Percentiles rank a stretch among this genome's conserved stretches.
phyloP scores from a whole-genome alignment of 2,113 vertebrate genomes.

The Anthoscopus minutus region DNA sequence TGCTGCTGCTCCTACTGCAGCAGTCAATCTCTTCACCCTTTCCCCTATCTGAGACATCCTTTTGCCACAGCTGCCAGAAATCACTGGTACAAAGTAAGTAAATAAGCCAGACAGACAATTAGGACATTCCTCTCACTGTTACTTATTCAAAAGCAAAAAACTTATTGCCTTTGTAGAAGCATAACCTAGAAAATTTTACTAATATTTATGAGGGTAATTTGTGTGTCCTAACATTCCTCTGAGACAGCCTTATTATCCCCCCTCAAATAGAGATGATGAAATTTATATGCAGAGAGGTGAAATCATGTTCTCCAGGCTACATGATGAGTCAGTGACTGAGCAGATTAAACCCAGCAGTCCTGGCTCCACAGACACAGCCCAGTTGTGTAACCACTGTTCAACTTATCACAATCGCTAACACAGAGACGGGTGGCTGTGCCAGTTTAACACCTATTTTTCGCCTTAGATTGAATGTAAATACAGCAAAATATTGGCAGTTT shows the following conservation, averaged over 20 bases:
- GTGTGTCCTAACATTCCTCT: neutral
- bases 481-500: neutral
- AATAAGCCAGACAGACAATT: constrained; percentile 4
- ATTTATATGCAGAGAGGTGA: neutral
- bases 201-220: neutral
- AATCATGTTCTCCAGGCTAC: neutral
- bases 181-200: neutral
- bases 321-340: constrained; percentile 33
- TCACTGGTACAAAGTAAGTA: neutral
- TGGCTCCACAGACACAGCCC: neutral
- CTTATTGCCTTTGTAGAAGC: neutral
- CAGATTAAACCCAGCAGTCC: constrained; percentile 8
- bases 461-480: neutral
- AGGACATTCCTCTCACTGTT: neutral
- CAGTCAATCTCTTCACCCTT: neutral
- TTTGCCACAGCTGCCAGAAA: neutral
- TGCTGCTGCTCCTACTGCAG: neutral
- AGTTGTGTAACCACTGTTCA: constrained; percentile 3
- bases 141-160: neutral
- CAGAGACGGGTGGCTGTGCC: neutral
- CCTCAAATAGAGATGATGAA: neutral
- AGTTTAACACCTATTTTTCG: neutral
- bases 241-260: neutral
- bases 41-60: neutral
- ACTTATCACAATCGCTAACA: neutral